Base-by-base conservation (phyloP, 2,888 invertebrate genomes). In the Copidosoma aretas region DNA sequence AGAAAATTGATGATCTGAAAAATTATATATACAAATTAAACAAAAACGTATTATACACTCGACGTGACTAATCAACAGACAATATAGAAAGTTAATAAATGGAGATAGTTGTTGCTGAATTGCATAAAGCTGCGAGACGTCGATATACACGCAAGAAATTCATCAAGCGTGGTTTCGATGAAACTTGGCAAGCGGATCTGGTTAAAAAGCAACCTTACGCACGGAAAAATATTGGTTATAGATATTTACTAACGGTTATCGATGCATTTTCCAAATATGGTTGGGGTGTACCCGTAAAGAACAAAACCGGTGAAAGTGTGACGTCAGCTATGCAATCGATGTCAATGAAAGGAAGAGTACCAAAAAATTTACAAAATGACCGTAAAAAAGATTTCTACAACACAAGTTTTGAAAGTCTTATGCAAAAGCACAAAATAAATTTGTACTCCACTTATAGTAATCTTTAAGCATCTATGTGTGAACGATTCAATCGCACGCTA, bases 261-360 rank as follows among this genome's bases (percentile, higher is more conserved):
- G 81, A 84, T 74, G 72, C 74, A 39, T 83, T 83, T 74, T 82
- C 80, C 0, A 84, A 84, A 75, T 83, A 73, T 75, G 77, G 79
- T 4, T 83, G 70, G 68, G 68, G 71, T 54, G 60, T 71, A 14
- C 71, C 71, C 10, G 17, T 70, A 4, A 74, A 71, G 41, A 60
- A 25, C 0, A 74, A 71, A 61, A 71, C n/a, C 58, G 79, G 73
- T 21, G 49, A 60, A 51, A 75, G 78, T 68, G 78, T 80, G 5
- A 70, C 72, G 19, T 66, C 66, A 25, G 75, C 76, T 10, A 75
- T 75, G 72, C 54, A 73, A 25, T 49, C 52, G 32, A 54, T 73
- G 22, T 49, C 71, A 10, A 25, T 58, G 12, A 21, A 69, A 19
- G 71, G 66, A 17, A 52, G 72, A 10, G 41, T 61, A 54, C 73